These are phyloP conservation scores for Protonibea diacanthus DNA, from an alignment of 2,797 vertebrate species.

Conservation along the genomic window DNA sequence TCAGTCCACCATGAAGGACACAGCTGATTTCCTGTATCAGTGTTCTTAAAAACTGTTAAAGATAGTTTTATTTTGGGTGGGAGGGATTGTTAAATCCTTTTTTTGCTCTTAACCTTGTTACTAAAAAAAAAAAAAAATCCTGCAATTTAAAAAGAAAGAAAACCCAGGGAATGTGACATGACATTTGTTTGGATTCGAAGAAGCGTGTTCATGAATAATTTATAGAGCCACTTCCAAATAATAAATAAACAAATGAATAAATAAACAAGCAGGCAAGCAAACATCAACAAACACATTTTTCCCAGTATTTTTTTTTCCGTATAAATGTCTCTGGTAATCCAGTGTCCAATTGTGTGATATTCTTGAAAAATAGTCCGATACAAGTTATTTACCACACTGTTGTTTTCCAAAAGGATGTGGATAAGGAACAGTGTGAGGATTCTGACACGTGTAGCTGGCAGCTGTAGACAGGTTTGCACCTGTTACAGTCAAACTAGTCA, in stretches of 20 bases:
- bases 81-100: constrained; percentile 29
- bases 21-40: background rate
- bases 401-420: constrained; percentile 61
- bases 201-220: constrained; percentile 83
- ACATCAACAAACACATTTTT: constrained; percentile 84
- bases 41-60: background rate
- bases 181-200: constrained; percentile 68
- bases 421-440: constrained; percentile 41
- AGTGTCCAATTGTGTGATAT: constrained; percentile 57
- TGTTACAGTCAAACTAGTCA: constrained; percentile 48
- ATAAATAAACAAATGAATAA: constrained; percentile 90
- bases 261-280: constrained; percentile 90
- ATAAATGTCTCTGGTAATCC: constrained; percentile 79
- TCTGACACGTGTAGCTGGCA: constrained; percentile 47
- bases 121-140: constrained; percentile 1
- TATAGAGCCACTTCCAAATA: constrained; percentile 84
- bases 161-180: constrained; percentile 64
- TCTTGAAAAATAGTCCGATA: constrained; percentile 74
- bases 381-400: constrained; percentile 52
- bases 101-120: constrained; percentile 15
- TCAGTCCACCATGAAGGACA: constrained; percentile 2
- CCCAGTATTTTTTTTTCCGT: constrained; percentile 56
- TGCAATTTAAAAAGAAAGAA: constrained; percentile 17
- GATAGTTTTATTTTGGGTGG: constrained; percentile 2
- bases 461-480: constrained; percentile 26